phyloP scores from a whole-genome alignment of 2,797 vertebrate genomes.

The Bradypodion pumilum region DNA sequence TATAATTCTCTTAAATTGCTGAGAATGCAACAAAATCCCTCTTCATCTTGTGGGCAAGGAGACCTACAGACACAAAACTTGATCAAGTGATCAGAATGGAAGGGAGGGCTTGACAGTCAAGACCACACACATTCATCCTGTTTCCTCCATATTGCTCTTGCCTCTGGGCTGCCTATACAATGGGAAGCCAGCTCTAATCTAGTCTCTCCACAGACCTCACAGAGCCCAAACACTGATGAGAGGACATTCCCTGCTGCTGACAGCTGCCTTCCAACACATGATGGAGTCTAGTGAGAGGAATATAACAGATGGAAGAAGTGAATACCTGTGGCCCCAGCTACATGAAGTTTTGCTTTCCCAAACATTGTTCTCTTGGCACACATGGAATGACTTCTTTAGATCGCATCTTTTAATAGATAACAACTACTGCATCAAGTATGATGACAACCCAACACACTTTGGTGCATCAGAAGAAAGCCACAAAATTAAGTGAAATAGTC shows the following conservation, averaged over 20 bases:
- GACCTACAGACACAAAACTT: not conserved
- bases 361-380: not conserved
- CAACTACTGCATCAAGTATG: not conserved
- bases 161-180: not conserved
- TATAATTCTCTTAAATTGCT: too few species aligned
- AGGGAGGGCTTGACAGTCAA: not conserved
- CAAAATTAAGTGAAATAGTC: conserved; percentile 4
- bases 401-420: conserved; percentile 3
- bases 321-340: not conserved
- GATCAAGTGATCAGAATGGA: not conserved
- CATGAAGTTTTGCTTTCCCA: too few species aligned
- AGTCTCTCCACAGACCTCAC: not conserved
- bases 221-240: not conserved
- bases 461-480: not conserved
- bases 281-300: not conserved
- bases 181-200: not conserved
- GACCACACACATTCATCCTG: not conserved
- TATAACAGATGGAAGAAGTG: not conserved
- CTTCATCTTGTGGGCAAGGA: too few species aligned
- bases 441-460: conserved; percentile 5
- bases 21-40: too few species aligned
- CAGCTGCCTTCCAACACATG: not conserved
- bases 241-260: not conserved
- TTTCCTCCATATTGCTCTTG: not conserved
- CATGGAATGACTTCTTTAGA: not conserved